Base-by-base conservation (phyloP, 2,797 vertebrate species). In the Anniella stebbinsi region DNA sequence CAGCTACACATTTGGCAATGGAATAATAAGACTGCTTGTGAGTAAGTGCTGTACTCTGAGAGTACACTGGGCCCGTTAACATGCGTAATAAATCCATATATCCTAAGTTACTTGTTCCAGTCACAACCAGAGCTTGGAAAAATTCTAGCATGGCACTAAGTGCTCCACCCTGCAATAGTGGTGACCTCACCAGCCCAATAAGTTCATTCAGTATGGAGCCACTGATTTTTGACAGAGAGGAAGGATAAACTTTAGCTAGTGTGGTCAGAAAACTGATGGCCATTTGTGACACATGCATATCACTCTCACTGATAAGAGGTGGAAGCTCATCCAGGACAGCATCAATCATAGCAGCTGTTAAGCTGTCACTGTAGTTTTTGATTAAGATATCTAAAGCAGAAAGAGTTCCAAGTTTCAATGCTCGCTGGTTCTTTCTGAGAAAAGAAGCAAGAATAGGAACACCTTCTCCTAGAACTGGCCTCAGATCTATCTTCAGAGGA, bases 271-370 rank as follows among this genome's bases (percentile, higher is more conserved):
- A 99, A 97, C 98, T 99, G 95, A 99, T 98, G 86, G 99, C 99
- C 98, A 99, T 99, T 97, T 99, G 99, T 0, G 99, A 99, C 86
- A 99, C 99, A 41, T 99, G 99, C 99, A 99, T 99, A 97, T 99
- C 99, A 78, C 98, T 99, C 96, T 99, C 99, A 0, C 98, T 99
- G 96, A 99, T 99, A 80, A 99, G 98, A 45, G 99, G 98, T 0
- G 99, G 99, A 92, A 99, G 98, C 97, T 99, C 99, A 41, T 99
- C 98, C 89, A 99, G 96, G 84, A 99, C 99, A 7, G 99, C 99
- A 66, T 99, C 99, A 95, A 99, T 99, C 99, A 99, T 99, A 95
- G 98, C 98, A 15, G 98, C 97, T 33, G 99, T 99, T 94, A 99
- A 98, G 90, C 98, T 98, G 93, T 98, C 98, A 60, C 98, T 98